Percentiles rank a stretch among this genome's conserved stretches.
Conservation (phyloP, 1,140 invertebrate genomes). For the Ditylenchus dipsaci region DNA sequence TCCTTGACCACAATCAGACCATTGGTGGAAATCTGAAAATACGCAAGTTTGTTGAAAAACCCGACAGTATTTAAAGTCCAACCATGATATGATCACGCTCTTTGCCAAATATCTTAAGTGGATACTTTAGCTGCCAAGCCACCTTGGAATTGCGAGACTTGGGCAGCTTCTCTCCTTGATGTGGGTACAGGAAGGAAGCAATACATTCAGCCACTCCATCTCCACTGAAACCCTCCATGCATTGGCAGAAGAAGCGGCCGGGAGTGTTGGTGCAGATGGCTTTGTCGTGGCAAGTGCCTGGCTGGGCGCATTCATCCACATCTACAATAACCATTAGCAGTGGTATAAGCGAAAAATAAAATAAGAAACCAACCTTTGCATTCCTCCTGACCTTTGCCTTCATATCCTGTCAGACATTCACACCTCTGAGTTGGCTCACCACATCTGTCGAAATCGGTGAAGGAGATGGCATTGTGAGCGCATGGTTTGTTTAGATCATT, state of each 20-base stretch:
- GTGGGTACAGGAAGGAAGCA: slow-evolving; percentile 51
- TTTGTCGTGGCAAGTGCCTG: slow-evolving; percentile 76
- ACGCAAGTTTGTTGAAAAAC: background rate
- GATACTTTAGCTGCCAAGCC: slow-evolving; percentile 44
- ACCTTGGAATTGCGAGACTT: slow-evolving; percentile 45
- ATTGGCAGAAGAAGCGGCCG: slow-evolving; percentile 86
- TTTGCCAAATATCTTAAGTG: slow-evolving; percentile 50
- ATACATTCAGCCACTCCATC: slow-evolving; percentile 49
- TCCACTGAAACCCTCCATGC: slow-evolving; percentile 59
- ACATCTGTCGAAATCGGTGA: slow-evolving; percentile 51
- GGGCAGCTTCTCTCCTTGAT: slow-evolving; percentile 47
- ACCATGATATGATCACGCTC: slow-evolving; percentile 44
- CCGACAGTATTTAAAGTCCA: background rate
- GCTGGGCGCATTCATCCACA: slow-evolving; percentile 80
- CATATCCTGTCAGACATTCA: slow-evolving; percentile 52
- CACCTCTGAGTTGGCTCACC: slow-evolving; percentile 52
- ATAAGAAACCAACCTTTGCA: slow-evolving; percentile 38
- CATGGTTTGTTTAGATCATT: slow-evolving; percentile 32
- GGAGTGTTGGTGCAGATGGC: slow-evolving; percentile 82
- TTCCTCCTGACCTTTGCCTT: slow-evolving; percentile 44
- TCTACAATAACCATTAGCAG: slow-evolving; percentile 63
- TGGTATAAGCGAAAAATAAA: background rate
- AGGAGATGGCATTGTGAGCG: slow-evolving; percentile 52
- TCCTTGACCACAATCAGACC: slow-evolving; percentile 51
- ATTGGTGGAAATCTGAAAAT: slow-evolving; percentile 49